A percentile compares a stretch with the other conserved stretches of the same genome.
Evolutionary conservation across 2,113 vertebrate genomes (phyloP).

Genomic region (Anser cygnoides): DNA sequence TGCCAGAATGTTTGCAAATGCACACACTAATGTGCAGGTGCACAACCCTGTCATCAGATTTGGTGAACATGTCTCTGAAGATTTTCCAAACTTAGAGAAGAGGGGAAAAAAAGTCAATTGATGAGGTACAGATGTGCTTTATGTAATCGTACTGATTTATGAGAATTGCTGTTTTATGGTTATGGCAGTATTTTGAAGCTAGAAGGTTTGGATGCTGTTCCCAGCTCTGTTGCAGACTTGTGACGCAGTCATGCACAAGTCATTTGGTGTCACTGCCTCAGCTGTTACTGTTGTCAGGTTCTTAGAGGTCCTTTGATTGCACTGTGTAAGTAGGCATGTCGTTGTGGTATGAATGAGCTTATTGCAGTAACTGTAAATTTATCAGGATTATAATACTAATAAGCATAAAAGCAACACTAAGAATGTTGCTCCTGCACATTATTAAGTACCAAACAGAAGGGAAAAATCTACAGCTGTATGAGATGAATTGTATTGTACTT

Average conservation of each 20-base stretch:
- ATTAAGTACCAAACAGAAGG: not conserved
- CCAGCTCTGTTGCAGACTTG: not conserved
- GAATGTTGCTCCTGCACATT: not conserved
- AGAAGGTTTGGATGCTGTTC: not conserved
- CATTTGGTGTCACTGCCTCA: not conserved
- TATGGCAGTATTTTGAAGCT: not conserved
- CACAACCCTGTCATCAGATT: not conserved
- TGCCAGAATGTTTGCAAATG: slow-evolving; percentile 20
- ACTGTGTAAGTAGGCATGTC: accelerated
- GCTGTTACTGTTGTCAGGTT: not conserved
- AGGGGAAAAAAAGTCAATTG: not conserved
- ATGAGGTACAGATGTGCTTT: not conserved
- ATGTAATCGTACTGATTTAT: not conserved
- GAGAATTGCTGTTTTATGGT: not conserved
- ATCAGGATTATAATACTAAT: not conserved
- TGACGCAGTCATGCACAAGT: not conserved
- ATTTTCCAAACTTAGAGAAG: not conserved
- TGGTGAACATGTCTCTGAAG: not conserved
- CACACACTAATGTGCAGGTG: accelerated
- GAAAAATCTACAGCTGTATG: not conserved
- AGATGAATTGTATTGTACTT: not conserved
- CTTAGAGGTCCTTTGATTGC: not conserved
- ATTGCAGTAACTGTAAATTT: not conserved
- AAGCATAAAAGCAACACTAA: not conserved
- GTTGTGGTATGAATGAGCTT: not conserved